Evolutionary conservation across 2,888 invertebrate species (phyloP).

Genomic region (Trichopria drosophilae): DNA sequence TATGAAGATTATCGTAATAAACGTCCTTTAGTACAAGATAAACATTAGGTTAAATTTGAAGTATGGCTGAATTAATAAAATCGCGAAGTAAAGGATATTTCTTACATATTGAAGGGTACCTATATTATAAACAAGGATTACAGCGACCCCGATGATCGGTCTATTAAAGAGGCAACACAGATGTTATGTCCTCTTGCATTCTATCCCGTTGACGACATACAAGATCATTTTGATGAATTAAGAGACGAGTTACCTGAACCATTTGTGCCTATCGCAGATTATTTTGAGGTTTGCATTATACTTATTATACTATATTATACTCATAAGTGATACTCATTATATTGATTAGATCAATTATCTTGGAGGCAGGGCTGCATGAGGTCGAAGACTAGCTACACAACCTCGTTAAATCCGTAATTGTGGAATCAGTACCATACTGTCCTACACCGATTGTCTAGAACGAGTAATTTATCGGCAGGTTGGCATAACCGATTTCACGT

Average conservation of each 20-base stretch:
- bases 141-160: slow-evolving; percentile 13
- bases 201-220: slow-evolving; percentile 11
- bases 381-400: slow-evolving; percentile 9
- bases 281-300: slow-evolving; percentile 10
- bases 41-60: too few relatives aligned
- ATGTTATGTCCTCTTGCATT: slow-evolving; percentile 10
- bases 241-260: slow-evolving; percentile 9
- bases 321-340: too few relatives aligned
- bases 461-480: slow-evolving; percentile 4
- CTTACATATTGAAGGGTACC: too few relatives aligned
- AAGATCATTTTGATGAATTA: too few relatives aligned
- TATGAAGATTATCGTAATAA: too few relatives aligned
- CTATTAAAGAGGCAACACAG: slow-evolving; percentile 3
- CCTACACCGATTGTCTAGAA: not conserved
- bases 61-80: too few relatives aligned
- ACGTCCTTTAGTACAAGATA: too few relatives aligned
- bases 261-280: slow-evolving; percentile 15
- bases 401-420: slow-evolving; percentile 3
- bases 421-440: slow-evolving; percentile 10
- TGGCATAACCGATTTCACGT: slow-evolving; percentile 1
- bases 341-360: too few relatives aligned
- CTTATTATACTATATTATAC: too few relatives aligned
- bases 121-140: slow-evolving; percentile 6
- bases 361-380: slow-evolving; percentile 10
- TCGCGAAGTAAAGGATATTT: slow-evolving; percentile 7